Conservation (phyloP, 2,113 vertebrate genomes). For the Nothocercus nigrocapillus region DNA sequence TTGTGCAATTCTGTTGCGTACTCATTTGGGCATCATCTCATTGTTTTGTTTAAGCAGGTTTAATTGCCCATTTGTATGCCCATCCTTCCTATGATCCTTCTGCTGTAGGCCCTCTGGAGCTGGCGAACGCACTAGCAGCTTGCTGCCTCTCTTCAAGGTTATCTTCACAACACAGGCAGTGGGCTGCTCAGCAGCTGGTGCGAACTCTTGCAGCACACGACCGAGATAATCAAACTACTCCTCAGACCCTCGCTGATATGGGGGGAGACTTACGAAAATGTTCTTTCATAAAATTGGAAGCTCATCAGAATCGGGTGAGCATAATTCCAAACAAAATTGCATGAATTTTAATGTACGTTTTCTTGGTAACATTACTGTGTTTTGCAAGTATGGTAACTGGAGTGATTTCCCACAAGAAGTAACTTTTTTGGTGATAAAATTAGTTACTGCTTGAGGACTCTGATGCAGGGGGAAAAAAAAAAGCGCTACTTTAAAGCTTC, state of each 20-base stretch:
- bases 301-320: slow-evolving; percentile 94
- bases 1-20: slow-evolving; percentile 48
- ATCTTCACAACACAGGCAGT: slow-evolving; percentile 97
- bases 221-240: slow-evolving; percentile 91
- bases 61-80: slow-evolving; percentile 92
- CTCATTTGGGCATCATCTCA: slow-evolving; percentile 80
- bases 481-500: neutral
- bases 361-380: too few relatives aligned
- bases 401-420: neutral
- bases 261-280: slow-evolving; percentile 94
- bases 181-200: slow-evolving; percentile 97
- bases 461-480: neutral
- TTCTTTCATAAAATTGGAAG: slow-evolving; percentile 94
- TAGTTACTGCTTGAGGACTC: neutral
- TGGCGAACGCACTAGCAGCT: slow-evolving; percentile 96
- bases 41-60: slow-evolving; percentile 89
- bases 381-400: neutral
- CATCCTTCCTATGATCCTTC: slow-evolving; percentile 91
- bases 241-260: slow-evolving; percentile 96
- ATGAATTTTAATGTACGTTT: neutral
- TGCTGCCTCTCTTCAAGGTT: slow-evolving; percentile 97
- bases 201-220: slow-evolving; percentile 95
- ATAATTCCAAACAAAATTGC: neutral
- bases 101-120: slow-evolving; percentile 97
- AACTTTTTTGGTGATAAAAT: neutral